Percentiles rank a stretch among this genome's conserved stretches.
Conservation (phyloP, 2,113 vertebrate species). For the Capra hircus region DNA sequence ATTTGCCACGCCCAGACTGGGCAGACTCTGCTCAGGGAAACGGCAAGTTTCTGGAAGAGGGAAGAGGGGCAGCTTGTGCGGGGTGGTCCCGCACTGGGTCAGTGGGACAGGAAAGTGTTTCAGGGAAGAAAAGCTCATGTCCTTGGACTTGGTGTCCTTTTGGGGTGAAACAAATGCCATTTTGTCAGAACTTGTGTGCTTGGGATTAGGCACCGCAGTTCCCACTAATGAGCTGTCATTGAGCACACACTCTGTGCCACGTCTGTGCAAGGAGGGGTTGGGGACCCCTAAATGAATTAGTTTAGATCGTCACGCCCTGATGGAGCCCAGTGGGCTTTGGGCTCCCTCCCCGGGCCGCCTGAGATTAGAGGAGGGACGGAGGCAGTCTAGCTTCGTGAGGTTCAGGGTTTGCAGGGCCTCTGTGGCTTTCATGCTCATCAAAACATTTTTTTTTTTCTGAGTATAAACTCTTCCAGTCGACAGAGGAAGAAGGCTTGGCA, state of each 20-base stretch:
- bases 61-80: neutral
- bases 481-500: neutral
- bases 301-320: neutral
- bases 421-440: rapidly evolving
- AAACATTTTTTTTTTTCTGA: neutral
- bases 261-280: neutral
- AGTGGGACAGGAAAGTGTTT: rapidly evolving
- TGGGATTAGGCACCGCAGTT: rapidly evolving
- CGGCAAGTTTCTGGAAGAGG: neutral
- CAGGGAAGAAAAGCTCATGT: neutral
- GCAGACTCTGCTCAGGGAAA: neutral
- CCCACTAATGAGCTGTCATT: rapidly evolving
- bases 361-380: rapidly evolving
- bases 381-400: rapidly evolving
- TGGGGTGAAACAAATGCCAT: neutral
- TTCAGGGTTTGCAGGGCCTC: rapidly evolving
- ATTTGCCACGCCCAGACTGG: neutral
- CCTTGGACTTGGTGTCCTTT: neutral
- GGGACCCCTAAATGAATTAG: neutral
- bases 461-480: neutral
- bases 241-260: rapidly evolving
- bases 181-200: neutral
- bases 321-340: rapidly evolving
- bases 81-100: rapidly evolving
- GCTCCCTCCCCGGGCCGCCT: rapidly evolving